A percentile compares a stretch with the other conserved stretches of the same genome.
These are phyloP conservation scores for Odobenus rosmarus DNA, from an alignment of 2,113 vertebrate species.

Conservation along the genomic window DNA sequence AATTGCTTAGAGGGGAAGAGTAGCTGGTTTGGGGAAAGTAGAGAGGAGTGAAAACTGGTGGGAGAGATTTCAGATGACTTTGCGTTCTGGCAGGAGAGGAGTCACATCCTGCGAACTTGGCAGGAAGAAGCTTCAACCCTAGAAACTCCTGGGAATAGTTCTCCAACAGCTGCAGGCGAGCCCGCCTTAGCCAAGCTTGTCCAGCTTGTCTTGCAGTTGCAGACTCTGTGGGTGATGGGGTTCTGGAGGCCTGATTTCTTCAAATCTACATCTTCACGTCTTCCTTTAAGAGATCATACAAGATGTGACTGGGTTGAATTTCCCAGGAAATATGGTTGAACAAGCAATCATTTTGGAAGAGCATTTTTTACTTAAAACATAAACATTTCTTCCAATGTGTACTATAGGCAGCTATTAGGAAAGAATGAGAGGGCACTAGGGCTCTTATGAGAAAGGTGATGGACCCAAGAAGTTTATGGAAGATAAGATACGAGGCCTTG, in stretches of 20 bases:
- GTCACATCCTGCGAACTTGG: conserved; percentile 34
- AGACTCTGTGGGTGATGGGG: background rate
- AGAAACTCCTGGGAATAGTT: background rate
- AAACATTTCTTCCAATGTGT: background rate
- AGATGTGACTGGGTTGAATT: background rate
- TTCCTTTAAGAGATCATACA: background rate
- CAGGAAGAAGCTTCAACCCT: background rate
- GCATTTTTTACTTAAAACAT: background rate
- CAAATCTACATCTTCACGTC: background rate
- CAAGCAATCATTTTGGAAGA: background rate
- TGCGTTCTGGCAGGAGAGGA: background rate
- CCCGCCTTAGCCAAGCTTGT: background rate
- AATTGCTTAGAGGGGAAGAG: background rate
- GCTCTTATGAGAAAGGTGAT: background rate
- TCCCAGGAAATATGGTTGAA: background rate
- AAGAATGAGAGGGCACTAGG: background rate
- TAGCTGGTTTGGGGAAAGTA: background rate
- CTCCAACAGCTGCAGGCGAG: background rate
- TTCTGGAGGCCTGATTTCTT: background rate
- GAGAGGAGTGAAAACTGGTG: background rate
- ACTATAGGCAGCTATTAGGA: background rate
- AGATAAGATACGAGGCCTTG: background rate
- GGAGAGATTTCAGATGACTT: background rate
- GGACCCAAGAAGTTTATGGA: background rate
- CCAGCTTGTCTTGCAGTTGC: background rate